Base-by-base conservation (phyloP, 2,113 vertebrate genomes). In the Lota lota region DNA sequence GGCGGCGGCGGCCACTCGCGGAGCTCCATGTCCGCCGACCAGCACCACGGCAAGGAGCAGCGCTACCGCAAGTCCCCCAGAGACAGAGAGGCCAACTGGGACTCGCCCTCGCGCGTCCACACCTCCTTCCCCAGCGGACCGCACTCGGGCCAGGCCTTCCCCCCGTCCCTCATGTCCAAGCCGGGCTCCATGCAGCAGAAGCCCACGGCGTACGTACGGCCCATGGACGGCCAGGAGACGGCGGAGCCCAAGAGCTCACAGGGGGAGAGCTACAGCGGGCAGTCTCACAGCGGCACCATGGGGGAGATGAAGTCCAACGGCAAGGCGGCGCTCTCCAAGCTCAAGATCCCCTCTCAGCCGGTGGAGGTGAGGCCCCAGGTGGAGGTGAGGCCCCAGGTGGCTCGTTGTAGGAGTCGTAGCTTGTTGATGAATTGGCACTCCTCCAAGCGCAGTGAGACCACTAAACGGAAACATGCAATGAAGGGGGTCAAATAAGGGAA, bases 211-310 rank as follows among this genome's bases (percentile, higher is more conserved):
- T 99, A 99, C 16, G 97, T 99, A 1, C 91, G 97, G 88, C 97
- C 97, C 22, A 99, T 99, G 97, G 97, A 99, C 6, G 97, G 97
- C 77, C 97, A 97, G 86, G 97, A 99, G 65, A 97, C 97, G 33
- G 91, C 94, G 76, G 97, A 99, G 90, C 92, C 95, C 84, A 97
- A 97, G 88, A 86, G 94, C 74, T 85, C 96, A 20, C 84, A 96
- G 64, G 93, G 94, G 0, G 97, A 98, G 88, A 93, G 92, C 87
- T 98, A 95, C 84, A 89, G 94, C 15, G 84, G 91, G 54, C 96
- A 97, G 79, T 90, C 90, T 7, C 96, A 98, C 84, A 78, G 94
- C 88, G 85, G 92, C 82, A 88, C 89, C 54, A 90, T 95, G 81
- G 93, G 92, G 28, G 97, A 99, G 82, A 93, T 98, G 90, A 99